Conservation (phyloP, 2,797 vertebrate genomes). For the Micropoecilia bifurca region DNA sequence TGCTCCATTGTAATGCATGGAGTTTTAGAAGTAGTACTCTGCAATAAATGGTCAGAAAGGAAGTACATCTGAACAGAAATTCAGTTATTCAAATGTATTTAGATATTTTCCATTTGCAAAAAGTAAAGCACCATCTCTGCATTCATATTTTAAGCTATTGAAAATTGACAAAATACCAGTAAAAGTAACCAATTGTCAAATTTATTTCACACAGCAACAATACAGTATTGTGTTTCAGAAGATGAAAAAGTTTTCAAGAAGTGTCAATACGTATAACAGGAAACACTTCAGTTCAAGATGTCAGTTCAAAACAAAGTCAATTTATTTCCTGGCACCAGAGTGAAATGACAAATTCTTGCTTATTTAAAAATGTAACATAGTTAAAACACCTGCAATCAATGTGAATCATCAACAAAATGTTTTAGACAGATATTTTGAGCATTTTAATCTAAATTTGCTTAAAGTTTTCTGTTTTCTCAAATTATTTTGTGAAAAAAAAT, state of each 20-base stretch:
- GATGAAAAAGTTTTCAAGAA: constrained; percentile 57
- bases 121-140: background rate
- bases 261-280: constrained; percentile 32
- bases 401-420: background rate
- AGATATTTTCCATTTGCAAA: background rate
- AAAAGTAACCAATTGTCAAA: constrained; percentile 27
- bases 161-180: constrained; percentile 14
- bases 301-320: constrained; percentile 3
- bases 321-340: constrained; percentile 14
- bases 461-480: background rate
- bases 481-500: background rate
- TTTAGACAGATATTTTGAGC: background rate
- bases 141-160: constrained; percentile 14
- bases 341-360: background rate
- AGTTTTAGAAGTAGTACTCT: background rate
- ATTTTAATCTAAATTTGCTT: background rate
- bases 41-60: background rate
- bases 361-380: constrained; percentile 4
- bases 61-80: background rate
- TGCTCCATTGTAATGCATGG: background rate
- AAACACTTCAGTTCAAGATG: constrained; percentile 15
- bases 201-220: constrained; percentile 49
- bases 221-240: constrained; percentile 44
- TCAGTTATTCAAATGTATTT: background rate
- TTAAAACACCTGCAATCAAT: background rate